Base-by-base conservation (phyloP, 1,140 invertebrate species). In the Rhagoletis zephyria region DNA sequence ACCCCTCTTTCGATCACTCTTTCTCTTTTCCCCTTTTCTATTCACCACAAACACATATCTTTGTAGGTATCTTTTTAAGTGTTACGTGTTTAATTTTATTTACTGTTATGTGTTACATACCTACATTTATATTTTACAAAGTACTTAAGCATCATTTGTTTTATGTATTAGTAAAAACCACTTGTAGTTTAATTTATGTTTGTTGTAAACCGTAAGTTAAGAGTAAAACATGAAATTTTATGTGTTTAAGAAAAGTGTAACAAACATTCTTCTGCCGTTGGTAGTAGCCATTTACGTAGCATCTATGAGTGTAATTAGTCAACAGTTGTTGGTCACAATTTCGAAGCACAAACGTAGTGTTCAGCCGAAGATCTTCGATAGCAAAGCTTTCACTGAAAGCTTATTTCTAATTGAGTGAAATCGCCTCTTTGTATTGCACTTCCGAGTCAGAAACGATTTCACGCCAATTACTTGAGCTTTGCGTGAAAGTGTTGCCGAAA, bases 131-230 rank as follows among this genome's bases (percentile, higher is more conserved):
- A 12, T 45, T 48, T 45, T 74, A 42, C 45, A 74, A 45, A 74
- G 30, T 30, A 74, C 19, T 74, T 74, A 81, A 81, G 74, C 48
- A 3, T 81, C 48, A 59, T 81, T 81, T 56, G 74, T n/a, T 81
- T 42, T 56, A n/a, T 56, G 16, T 81, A 56, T 56, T 6, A 48
- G 10, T 81, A 19, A 59, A 81, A 51, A 56, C 4, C 74, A 81
- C 56, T 30, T 81, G 74, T 81, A 81, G 74, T 19, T 7, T 81
- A 81, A 56, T 56, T 81, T 81, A 81, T 81, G 74, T 56, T 56
- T 1, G 51, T 81, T 74, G 45, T 56, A 48, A 51, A 77, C 45
- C 16, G n/a, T 81, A 81, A 56, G 45, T 19, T 56, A 48, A 81
- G 30, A 30, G 30, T 30, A 30, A 30, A 19, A 56, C 19, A 56